Percentiles rank a stretch among this genome's conserved stretches.
Evolutionary conservation across 1,140 invertebrate genomes (phyloP).

Genomic region (Rhagoletis pomonella): DNA sequence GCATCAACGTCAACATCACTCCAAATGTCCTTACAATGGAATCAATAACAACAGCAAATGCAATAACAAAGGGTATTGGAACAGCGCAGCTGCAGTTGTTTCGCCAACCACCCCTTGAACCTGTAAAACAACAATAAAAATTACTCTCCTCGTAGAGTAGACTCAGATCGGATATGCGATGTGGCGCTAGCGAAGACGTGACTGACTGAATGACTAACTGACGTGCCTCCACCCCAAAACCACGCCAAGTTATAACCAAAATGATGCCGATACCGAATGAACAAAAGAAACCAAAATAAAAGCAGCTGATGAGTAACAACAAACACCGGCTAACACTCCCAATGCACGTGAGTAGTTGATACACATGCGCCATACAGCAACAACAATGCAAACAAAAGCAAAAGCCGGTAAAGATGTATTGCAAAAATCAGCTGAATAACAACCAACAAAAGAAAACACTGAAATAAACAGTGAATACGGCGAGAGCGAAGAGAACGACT

Average conservation of each 20-base stretch:
- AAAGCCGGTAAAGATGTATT: constrained; percentile 27
- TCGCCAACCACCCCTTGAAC: not conserved
- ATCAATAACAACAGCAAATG: not conserved
- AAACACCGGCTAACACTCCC: constrained; percentile 37
- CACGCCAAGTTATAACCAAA: not conserved
- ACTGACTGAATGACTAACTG: constrained; percentile 4
- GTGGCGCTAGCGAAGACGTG: constrained; percentile 46
- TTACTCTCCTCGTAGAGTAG: not conserved
- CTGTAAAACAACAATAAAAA: not conserved
- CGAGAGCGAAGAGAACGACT: not conserved
- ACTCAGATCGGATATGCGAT: not conserved
- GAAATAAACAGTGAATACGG: not conserved
- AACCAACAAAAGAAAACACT: constrained; percentile 2
- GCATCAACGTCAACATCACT: not conserved
- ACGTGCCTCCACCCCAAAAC: constrained; percentile 9
- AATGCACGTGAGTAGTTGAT: constrained; percentile 10
- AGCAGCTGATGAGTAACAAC: not conserved
- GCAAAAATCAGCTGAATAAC: constrained; percentile 43
- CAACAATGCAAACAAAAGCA: constrained; percentile 11
- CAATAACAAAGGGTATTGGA: not conserved
- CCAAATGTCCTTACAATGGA: not conserved
- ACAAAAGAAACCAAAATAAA: constrained; percentile 31
- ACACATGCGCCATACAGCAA: not conserved
- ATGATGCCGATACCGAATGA: not conserved
- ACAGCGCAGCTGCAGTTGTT: not conserved